These are phyloP conservation scores for Lasius fuliginosus DNA, from an alignment of 2,888 invertebrate species.

Conservation along the genomic window DNA sequence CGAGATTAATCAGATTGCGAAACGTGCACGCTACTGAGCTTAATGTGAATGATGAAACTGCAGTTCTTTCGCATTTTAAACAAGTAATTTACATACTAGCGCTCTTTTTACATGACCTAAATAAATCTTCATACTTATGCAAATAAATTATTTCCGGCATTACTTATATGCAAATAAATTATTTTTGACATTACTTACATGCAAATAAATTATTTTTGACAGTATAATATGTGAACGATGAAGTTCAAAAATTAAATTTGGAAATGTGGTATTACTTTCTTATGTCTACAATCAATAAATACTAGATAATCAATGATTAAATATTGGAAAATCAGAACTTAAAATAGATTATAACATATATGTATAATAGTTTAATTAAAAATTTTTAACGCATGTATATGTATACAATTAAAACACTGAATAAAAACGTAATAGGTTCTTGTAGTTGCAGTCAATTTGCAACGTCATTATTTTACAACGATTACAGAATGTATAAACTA, in stretches of 20 bases:
- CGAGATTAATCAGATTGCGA: conserved; percentile 45
- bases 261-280: background rate
- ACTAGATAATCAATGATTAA: conserved; percentile 1
- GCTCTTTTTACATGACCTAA: conserved; percentile 1
- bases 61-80: conserved; percentile 50
- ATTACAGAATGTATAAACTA: background rate
- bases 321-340: background rate
- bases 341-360: too few relatives aligned
- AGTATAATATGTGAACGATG: background rate
- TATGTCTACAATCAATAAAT: background rate
- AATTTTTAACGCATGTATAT: too few relatives aligned
- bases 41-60: conserved; percentile 46
- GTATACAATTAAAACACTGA: too few relatives aligned
- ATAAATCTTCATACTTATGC: background rate
- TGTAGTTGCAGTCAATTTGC: background rate
- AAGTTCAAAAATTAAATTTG: background rate
- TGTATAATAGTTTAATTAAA: too few relatives aligned
- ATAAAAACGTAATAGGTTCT: too few relatives aligned
- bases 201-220: background rate
- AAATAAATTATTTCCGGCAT: background rate
- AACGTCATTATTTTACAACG: background rate
- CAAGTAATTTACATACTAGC: conserved; percentile 23
- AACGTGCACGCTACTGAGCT: conserved; percentile 6
- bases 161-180: background rate
- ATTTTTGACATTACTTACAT: background rate